A percentile compares a stretch with the other conserved stretches of the same genome.
Conservation (phyloP, 2,888 invertebrate genomes). For the Tenthredo mesomela region DNA sequence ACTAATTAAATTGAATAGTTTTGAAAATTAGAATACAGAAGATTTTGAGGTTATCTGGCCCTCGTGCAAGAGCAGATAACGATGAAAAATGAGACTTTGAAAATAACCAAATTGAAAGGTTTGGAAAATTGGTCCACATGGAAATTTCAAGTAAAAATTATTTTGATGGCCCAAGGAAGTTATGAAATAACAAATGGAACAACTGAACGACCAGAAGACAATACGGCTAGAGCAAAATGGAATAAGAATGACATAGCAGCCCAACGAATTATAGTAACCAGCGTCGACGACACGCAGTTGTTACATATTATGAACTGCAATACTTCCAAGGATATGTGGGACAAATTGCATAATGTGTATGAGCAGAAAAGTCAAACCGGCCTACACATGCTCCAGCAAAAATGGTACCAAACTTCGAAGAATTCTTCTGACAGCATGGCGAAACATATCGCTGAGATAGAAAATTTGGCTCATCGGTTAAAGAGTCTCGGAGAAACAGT, state of each 20-base stretch:
- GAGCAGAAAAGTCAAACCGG: neutral
- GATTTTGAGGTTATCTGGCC: constrained; percentile 1
- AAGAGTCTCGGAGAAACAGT: neutral
- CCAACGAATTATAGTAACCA: neutral
- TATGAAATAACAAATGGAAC: neutral
- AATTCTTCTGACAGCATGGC: neutral
- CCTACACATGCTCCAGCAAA: constrained; percentile 7
- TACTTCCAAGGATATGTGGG: constrained; percentile 8
- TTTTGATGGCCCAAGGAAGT: constrained; percentile 1
- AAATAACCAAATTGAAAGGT: no score
- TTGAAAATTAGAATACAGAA: no score
- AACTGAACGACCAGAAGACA: neutral
- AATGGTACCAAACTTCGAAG: neutral
- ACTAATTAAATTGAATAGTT: no score
- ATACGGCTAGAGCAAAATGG: neutral
- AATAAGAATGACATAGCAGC: neutral
- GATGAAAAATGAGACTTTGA: neutral
- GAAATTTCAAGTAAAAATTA: neutral
- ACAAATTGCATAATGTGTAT: neutral
- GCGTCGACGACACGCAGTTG: constrained; percentile 6
- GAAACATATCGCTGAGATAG: constrained; percentile 1
- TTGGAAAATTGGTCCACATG: neutral
- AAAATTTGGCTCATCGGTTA: neutral
- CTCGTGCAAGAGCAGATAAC: neutral
- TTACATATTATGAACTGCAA: constrained; percentile 13